Percentiles rank a stretch among this genome's conserved stretches.
phyloP scores from a whole-genome alignment of 2,888 invertebrate genomes.

The Cylindroiulus punctatus region DNA sequence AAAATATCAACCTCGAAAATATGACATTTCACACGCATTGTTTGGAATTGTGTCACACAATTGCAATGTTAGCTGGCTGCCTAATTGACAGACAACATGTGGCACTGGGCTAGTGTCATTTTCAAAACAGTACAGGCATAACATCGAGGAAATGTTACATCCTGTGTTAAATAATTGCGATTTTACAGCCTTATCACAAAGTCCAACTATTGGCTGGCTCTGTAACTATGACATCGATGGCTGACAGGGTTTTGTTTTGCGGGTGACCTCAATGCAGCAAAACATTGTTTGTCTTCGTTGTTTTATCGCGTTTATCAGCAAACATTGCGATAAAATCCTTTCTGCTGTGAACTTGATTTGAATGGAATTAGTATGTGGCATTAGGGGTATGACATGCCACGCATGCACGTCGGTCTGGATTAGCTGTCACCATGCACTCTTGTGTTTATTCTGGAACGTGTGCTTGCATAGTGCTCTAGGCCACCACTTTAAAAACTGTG shows the following conservation, averaged over 20 bases:
- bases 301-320: slow-evolving; percentile 32
- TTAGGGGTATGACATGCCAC: slow-evolving; percentile 23
- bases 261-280: neutral
- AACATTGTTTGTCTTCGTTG: slow-evolving; percentile 4
- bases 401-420: slow-evolving; percentile 25
- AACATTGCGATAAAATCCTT: slow-evolving; percentile 11
- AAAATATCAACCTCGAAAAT: neutral
- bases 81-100: slow-evolving; percentile 21
- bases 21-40: neutral
- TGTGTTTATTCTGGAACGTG: neutral
- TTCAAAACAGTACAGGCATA: neutral
- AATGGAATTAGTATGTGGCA: neutral
- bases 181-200: neutral
- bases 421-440: neutral
- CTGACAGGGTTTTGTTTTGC: neutral
- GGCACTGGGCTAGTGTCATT: neutral
- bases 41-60: neutral
- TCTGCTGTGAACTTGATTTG: slow-evolving; percentile 48
- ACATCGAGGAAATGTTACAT: neutral
- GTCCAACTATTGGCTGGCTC: neutral
- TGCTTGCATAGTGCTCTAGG: neutral
- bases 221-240: neutral
- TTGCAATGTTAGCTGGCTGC: neutral
- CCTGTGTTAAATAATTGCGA: neutral
- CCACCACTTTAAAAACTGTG: neutral